Base-by-base conservation (phyloP, 2,797 vertebrate genomes). In the Sebastes steindachneri region DNA sequence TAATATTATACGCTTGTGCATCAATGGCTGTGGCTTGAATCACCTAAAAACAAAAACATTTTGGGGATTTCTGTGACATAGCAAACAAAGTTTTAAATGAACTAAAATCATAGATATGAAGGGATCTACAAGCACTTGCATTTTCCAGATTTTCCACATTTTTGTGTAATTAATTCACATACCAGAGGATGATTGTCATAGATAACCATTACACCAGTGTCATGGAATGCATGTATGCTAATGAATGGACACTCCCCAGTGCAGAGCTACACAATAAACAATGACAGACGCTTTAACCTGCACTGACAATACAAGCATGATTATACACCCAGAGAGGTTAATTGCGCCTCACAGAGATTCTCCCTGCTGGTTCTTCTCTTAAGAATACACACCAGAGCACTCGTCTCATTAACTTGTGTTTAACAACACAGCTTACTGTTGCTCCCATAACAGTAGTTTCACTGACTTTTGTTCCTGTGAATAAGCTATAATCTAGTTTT, bases 321-420 rank as follows among this genome's bases (percentile, higher is more conserved):
- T 69, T 59, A 77, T n/a, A 51, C 57, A 64, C 55, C 14, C 37
- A 2, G 48, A 55, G 53, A 29, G 76, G 77, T 72, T 77, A 66
- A 71, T 68, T 80, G 57, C 55, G 58, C 33, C 68, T 54, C 17
- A 29, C 14, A 2, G 28, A 26, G 14, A 29, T 29, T 19, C 6
- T 35, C 77, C 9, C 31, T 26, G 33, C 63, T 75, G 45, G 19
- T 33, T 66, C 17, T 19, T 48, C 57, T 65, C 25, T 55, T 23
- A 66, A 37, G 14, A 51, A 45, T 5, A 31, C 53, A 26, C 54
- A 63, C 19, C 54, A 45, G 48, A 51, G 14, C 60, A 21, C 54
- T 59, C 19, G 9, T 58, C 37, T 82, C 53, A 65, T 82, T 68
- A 33, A 33, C 31, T 17, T 15, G 4, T 25, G 28, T 51, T 60